phyloP scores from a whole-genome alignment of 2,113 vertebrate genomes.

The Illadopsis cleaveri region DNA sequence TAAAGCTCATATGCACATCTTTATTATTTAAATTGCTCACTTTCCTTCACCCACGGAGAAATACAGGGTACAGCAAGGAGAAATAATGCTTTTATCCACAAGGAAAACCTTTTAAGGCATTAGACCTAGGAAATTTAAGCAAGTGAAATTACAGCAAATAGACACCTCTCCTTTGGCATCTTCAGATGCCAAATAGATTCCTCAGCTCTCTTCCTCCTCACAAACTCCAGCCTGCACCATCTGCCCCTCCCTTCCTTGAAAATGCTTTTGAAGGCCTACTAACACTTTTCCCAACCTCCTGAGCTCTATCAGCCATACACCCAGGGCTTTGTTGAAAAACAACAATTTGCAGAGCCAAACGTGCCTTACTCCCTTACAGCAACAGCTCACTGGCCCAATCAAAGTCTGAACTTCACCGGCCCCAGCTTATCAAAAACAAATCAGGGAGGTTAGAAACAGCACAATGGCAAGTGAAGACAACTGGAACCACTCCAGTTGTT shows the following conservation, averaged over 20 bases:
- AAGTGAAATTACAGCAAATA: background rate
- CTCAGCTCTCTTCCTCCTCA: background rate
- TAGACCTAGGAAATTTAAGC: background rate
- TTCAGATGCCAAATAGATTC: background rate
- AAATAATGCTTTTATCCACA: background rate
- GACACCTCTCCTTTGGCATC: background rate
- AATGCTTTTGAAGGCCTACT: background rate
- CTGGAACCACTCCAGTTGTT: fast-evolving
- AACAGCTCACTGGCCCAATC: background rate
- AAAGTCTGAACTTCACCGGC: background rate
- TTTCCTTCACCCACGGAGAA: background rate
- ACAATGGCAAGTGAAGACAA: background rate
- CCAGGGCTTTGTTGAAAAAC: background rate
- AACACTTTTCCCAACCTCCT: background rate
- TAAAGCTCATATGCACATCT: background rate
- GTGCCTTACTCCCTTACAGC: background rate
- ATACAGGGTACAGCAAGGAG: background rate
- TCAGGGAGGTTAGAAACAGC: background rate
- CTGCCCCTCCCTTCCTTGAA: background rate
- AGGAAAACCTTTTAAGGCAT: background rate
- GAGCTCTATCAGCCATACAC: background rate
- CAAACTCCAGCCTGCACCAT: background rate
- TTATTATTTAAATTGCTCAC: background rate
- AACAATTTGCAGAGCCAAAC: background rate
- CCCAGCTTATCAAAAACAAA: background rate